Evolutionary conservation across 1,140 invertebrate genomes (phyloP), one percentile per base, ranked within the genome.

Genomic region (Drosophila arizonae): DNA sequence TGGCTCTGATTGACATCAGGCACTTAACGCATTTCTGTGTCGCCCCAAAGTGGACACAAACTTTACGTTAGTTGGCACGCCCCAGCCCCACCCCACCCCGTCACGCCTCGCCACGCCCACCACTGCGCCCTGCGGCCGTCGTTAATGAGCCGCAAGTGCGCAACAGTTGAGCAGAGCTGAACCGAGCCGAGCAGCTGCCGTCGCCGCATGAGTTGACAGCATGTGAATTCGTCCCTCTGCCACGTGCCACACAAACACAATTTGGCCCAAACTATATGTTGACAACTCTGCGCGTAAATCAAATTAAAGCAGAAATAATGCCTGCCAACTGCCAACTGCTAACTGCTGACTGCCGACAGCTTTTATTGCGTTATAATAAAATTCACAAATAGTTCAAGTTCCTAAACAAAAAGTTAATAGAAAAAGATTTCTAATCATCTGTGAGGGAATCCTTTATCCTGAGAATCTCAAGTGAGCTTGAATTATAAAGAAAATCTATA

Each of bases 121-220:
- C 58, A 21, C 39, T 6, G 6, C 26, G 26, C 21, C 52, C 52
- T 43, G 60, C 13, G 64, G 63, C 52, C 36, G 28, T 17, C 62
- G 71, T 62, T 76, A 88, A 84, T 79, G 82, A 88, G 77, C 76
- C 82, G 52, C 84, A 88, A 82, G 82, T 77, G 79, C 76, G 84
- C 84, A 87, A 87, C 82, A 86, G 82, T 66, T 87, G 79, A 46
- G 36, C 9, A 3, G 33, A 36, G 33, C 36, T 11, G 36, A 39
- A 10, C 36, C 3, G 36, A 11, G 36, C 36, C 4, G 36, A 81
- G 78, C 48, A 30, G 30, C 15, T 45, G 36, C 36, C 10, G 11
- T 39, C 36, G 45, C 17, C 50, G 66, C 74, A 63, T 61, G 50
- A 81, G 57, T 65, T 54, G 41, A 21, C 28, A 39, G 51, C 39